These are phyloP conservation scores for Darevskia nairensis DNA, from an alignment of 2,797 vertebrate genomes.

Conservation along the genomic window DNA sequence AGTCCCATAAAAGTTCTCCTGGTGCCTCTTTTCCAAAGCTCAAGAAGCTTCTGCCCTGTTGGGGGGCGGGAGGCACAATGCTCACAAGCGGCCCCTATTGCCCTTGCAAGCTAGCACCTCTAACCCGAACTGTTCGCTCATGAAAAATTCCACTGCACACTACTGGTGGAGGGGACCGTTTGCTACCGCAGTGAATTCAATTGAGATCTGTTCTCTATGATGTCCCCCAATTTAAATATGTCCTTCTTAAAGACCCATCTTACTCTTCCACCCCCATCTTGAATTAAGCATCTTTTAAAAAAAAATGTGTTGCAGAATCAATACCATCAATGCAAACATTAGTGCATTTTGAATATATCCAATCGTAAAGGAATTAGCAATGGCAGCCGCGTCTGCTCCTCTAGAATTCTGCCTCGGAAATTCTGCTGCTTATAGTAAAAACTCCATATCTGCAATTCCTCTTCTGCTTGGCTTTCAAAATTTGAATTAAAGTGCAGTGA, in stretches of 20 bases:
- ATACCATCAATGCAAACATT: conserved; percentile 70
- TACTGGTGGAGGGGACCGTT: not conserved
- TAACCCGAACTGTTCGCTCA: not conserved
- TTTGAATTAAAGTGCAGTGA: conserved; percentile 57
- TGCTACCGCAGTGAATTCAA: conserved; percentile 47
- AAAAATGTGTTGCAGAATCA: conserved; percentile 66
- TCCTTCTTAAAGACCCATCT: conserved; percentile 68
- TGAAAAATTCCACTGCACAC: not conserved
- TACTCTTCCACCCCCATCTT: conserved; percentile 62
- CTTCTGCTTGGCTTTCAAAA: conserved; percentile 59
- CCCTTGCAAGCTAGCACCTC: too few relatives aligned
- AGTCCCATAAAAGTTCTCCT: too few relatives aligned
- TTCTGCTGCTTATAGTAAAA: conserved; percentile 51
- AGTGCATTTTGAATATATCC: conserved; percentile 71
- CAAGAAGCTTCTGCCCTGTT: too few relatives aligned
- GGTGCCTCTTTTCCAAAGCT: too few relatives aligned
- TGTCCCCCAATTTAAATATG: conserved; percentile 75
- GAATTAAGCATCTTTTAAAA: conserved; percentile 60
- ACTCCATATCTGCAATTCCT: conserved; percentile 52
- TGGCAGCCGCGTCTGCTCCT: conserved; percentile 52
- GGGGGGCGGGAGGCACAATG: too few relatives aligned
- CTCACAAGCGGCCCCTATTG: too few relatives aligned
- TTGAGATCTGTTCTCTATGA: conserved; percentile 63
- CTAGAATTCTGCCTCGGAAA: conserved; percentile 45
- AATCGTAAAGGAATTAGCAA: conserved; percentile 66